A percentile compares a stretch with the other conserved stretches of the same genome.
phyloP scores from a whole-genome alignment of 2,113 vertebrate species.

The Mus musculus region GRCm39 chr8:43570001-43570500 shows the following conservation, averaged over 20 bases:
- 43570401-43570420: background rate
- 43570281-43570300: background rate
- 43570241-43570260: background rate
- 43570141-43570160: background rate
- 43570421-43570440: background rate
- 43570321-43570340: background rate
- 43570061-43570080: background rate
- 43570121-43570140: background rate
- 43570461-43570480: conserved; percentile 10
- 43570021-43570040: background rate
- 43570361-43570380: background rate
- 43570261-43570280: background rate
- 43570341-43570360: background rate
- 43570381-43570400: background rate
- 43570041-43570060: background rate
- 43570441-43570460: background rate
- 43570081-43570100: background rate
- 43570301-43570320: background rate
- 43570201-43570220: background rate
- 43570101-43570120: background rate
- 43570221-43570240: background rate
- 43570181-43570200: background rate
- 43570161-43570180: background rate
- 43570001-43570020: background rate
- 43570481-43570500: conserved; percentile 24